Evolutionary conservation across 2,888 invertebrate species (phyloP), one percentile per base, ranked within the genome.

Genomic region (Anticlea derivata): DNA sequence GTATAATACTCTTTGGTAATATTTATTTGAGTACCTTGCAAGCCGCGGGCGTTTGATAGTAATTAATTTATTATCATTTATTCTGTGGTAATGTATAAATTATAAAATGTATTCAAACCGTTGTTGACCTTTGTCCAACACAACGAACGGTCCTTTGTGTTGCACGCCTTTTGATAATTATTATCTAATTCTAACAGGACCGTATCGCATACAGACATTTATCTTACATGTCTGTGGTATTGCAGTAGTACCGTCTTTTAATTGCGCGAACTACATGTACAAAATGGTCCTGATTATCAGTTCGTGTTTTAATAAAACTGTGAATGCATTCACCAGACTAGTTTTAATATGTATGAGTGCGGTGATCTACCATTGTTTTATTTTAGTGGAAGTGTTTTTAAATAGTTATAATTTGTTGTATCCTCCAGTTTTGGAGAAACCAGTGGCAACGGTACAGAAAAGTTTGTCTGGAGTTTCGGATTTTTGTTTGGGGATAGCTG

Each of bases 351-450:
- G 88, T 50, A 39, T 87, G 5, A 83, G 81, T 66, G 80, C 84
- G 1, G 70, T 70, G 46, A 71, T 90, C 20, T 90, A 87, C 29
- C 86, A 90, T 48, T 64, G 69, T 12, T 89, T 90, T 60, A 79
- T 89, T 50, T 61, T 87, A 5, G 78, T 73, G 5, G 89, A 90
- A 75, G 76, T 89, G 61, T 77, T 87, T 39, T 50, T 88, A 7
- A 86, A 89, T 48, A 85, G 81, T 60, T 85, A 78, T 30, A 73
- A 79, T 48, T 65, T 75, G 23, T 70, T 86, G 59, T 89, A 86
- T 46, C 86, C 87, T 0, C 81, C 83, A 11, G 79, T 76, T 61
- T 66, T 89, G 38, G 71, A 78, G 0, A 75, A 77, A 12, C 65
- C 74, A 4, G 53, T 83, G 2, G 51, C 55, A 1, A 62, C 44